phyloP scores from a whole-genome alignment of 2,797 vertebrate genomes.

The Cuculus canorus region DNA sequence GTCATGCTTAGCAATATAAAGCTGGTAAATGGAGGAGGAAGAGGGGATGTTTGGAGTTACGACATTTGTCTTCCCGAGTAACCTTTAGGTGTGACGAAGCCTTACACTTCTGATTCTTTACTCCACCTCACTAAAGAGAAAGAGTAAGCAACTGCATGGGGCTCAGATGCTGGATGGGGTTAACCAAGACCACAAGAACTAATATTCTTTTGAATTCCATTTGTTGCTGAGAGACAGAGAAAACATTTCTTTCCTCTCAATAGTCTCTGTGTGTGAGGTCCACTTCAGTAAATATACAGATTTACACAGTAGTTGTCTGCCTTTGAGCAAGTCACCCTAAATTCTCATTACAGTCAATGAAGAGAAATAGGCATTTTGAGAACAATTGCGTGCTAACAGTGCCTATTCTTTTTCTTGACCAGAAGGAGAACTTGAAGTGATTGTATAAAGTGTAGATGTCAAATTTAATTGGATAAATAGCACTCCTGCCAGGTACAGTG shows the following conservation, averaged over 20 bases:
- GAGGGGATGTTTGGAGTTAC: too few species aligned
- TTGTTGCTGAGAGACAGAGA: background rate
- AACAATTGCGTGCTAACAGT: background rate
- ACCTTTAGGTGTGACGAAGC: background rate
- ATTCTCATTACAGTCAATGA: background rate
- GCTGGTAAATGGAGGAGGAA: too few species aligned
- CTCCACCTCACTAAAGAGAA: background rate
- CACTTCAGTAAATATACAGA: background rate
- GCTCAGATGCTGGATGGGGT: accelerated
- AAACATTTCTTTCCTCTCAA: background rate
- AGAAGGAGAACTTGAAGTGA: background rate
- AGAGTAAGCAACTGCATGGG: background rate
- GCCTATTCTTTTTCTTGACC: background rate
- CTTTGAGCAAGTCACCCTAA: background rate
- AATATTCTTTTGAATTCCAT: background rate
- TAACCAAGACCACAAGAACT: background rate
- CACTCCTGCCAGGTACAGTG: background rate
- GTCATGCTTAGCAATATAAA: too few species aligned
- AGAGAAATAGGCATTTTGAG: background rate
- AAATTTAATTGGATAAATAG: background rate
- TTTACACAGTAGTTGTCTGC: background rate
- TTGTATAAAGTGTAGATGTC: background rate
- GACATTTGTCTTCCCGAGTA: too few species aligned
- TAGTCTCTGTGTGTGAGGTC: background rate
- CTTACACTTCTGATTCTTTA: background rate